Evolutionary conservation across 2,797 vertebrate species (phyloP), one percentile per base, ranked within the genome.

Genomic region (Emys orbicularis): DNA sequence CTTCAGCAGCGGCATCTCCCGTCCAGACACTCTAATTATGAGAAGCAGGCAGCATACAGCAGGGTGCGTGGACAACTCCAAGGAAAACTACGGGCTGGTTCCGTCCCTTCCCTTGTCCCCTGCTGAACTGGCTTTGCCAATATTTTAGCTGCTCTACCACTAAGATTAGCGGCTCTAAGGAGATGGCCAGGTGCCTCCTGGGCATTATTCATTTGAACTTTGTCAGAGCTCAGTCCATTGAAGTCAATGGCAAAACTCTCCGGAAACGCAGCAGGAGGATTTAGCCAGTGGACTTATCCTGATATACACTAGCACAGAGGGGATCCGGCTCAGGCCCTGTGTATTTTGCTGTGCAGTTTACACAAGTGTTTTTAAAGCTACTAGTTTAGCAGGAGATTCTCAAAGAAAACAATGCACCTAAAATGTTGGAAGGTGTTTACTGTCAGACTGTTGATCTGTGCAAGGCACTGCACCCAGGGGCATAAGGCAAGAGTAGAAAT

Each of bases 1-100:
- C 97, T 97, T 96, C 94, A 95, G 97, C 95, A 96, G 97, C 97
- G 97, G 97, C 97, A 97, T 97, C 98, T 98, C 97, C 97, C 97
- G 97, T 98, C 98, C 98, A 98, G 98, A 98, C 98, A 97, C 97
- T 91, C 88, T 98, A 98, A 98, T 98, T 98, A 97, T 68, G 97
- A 96, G 94, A 95, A 97, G 90, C 95, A 65, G 95, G 94, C 96
- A 98, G 96, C 89, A 50, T 94, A 94, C 93, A 97, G 86, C 8
- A 2, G 84, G 95, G 94, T 95, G 90, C 83, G 90, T 87, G 97
- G 94, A 16, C 94, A 95, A 97, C 92, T 96, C 96, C 89, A 90
- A 92, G 92, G 90, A 76, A 37, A 95, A 95, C 92, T 0, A 0
- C 81, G 83, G 83, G 86, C 86, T 87, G 74, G 90, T 90, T 95